Percentiles rank a stretch among this genome's conserved stretches.
Evolutionary conservation across 2,113 vertebrate species (phyloP).

Genomic region (Trochalopteron elliotii): DNA sequence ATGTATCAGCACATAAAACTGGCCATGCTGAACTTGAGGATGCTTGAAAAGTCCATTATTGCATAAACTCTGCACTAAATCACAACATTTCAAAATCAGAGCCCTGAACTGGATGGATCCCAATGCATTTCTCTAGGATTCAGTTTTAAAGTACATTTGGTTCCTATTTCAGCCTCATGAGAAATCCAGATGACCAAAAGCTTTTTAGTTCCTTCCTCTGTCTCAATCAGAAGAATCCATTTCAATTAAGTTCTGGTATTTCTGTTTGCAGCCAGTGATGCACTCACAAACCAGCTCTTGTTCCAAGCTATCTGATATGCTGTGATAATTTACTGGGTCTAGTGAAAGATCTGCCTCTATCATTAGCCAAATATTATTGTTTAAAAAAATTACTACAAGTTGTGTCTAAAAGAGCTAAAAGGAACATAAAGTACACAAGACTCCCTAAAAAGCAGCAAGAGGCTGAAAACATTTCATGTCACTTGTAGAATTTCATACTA

Average conservation of each 20-base stretch:
- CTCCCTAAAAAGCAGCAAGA: background rate
- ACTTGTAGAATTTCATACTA: background rate
- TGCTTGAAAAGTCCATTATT: background rate
- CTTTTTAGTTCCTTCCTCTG: conserved; percentile 42
- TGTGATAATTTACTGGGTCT: background rate
- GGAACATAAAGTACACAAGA: background rate
- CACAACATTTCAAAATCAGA: background rate
- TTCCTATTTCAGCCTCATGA: conserved; percentile 25
- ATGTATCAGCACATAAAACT: background rate
- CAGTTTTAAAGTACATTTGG: background rate
- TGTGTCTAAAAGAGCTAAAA: background rate
- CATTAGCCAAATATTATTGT: background rate
- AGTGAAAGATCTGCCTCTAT: background rate
- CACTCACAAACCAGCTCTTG: background rate
- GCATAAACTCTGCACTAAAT: background rate
- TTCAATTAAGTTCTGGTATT: background rate
- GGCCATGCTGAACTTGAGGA: background rate
- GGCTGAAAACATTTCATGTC: background rate
- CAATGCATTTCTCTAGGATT: background rate
- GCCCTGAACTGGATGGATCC: background rate
- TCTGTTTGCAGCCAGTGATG: background rate
- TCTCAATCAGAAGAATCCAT: conserved; percentile 11
- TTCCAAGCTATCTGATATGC: background rate
- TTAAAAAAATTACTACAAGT: background rate
- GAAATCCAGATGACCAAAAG: conserved; percentile 21